Base-by-base conservation (phyloP, 2,113 vertebrate genomes). In the Hiodon tergisus region DNA sequence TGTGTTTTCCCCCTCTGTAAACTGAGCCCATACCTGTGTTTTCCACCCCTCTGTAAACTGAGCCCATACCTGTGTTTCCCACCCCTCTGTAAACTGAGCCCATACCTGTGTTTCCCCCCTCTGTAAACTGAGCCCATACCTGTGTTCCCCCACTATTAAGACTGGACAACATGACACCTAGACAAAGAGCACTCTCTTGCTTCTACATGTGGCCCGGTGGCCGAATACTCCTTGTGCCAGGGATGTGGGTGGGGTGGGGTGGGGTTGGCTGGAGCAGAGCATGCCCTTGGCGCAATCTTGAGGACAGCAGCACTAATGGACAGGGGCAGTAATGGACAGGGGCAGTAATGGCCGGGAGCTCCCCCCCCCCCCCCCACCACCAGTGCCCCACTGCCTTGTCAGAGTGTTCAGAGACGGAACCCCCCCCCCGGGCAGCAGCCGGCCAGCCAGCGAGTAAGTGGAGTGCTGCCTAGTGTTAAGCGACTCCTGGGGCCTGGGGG, bases 211-310 rank as follows among this genome's bases (percentile, higher is more conserved):
- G 31, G 31, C 31, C 31, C 31, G 31, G 31, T 31, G 31, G 31
- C 31, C 31, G 31, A 31, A 31, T 31, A 31, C 31, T 31, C 31
- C 31, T 31, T 31, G 31, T 31, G 31, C 31, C 31, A 31, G 31
- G 31, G 31, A 31, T 71, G 77, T 69, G 54, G 79, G 81, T 14
- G 77, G 77, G 70, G 77, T 79, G 50, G 54, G 54, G 65, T 74
- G 79, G 77, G 31, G n/a, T n/a, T 71, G 78, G 77, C 79, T 77
- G 72, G 76, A 79, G 78, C 58, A 10, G 8, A 48, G 74, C 62
- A 65, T 82, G 88, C 86, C 91, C 90, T 90, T 89, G 86, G 78
- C 76, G 67, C 79, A 85, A 85, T 89, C 86, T 87, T 87, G 86
- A 87, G 86, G 84, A 79, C 78, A 79, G 73, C 62, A 81, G 76